Percentiles rank a stretch among this genome's conserved stretches.
phyloP scores from a whole-genome alignment of 2,888 invertebrate species.

The Eupeodes luniger region DNA sequence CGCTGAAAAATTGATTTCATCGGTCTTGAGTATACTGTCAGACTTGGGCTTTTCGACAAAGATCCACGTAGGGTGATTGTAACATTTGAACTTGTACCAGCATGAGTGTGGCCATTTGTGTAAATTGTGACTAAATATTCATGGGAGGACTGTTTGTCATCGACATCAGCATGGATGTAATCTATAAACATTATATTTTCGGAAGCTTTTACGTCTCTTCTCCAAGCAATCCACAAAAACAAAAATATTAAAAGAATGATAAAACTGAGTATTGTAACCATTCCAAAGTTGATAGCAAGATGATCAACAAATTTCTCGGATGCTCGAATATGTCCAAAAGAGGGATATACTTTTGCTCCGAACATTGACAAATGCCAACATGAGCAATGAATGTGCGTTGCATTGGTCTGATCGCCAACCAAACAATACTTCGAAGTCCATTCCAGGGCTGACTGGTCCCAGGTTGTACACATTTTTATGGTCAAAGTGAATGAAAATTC shows the following conservation, averaged over 20 bases:
- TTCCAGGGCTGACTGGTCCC: constrained; percentile 53
- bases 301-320: constrained; percentile 37
- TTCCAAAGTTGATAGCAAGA: constrained; percentile 65
- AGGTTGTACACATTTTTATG: constrained; percentile 73
- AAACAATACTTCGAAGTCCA: constrained; percentile 77
- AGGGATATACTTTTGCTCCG: constrained; percentile 65
- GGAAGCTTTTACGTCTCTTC: constrained; percentile 15
- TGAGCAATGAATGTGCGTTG: constrained; percentile 65
- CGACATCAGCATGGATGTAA: constrained; percentile 2
- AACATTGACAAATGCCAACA: constrained; percentile 78
- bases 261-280: constrained; percentile 49
- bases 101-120: constrained; percentile 77
- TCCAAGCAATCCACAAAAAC: constrained; percentile 43
- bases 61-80: constrained; percentile 72
- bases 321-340: constrained; percentile 12
- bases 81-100: constrained; percentile 78
- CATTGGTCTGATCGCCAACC: constrained; percentile 55
- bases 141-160: constrained; percentile 22
- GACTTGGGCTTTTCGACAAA: constrained; percentile 26
- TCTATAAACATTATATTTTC: constrained; percentile 8
- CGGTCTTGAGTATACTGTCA: constrained; percentile 70
- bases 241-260: not conserved
- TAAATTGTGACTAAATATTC: constrained; percentile 75
- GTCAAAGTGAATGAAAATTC: constrained; percentile 63
- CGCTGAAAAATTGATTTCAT: constrained; percentile 38